Evolutionary conservation across 2,888 invertebrate genomes (phyloP), one percentile per base, ranked within the genome.

Genomic region (Pantelozetes paolii): DNA sequence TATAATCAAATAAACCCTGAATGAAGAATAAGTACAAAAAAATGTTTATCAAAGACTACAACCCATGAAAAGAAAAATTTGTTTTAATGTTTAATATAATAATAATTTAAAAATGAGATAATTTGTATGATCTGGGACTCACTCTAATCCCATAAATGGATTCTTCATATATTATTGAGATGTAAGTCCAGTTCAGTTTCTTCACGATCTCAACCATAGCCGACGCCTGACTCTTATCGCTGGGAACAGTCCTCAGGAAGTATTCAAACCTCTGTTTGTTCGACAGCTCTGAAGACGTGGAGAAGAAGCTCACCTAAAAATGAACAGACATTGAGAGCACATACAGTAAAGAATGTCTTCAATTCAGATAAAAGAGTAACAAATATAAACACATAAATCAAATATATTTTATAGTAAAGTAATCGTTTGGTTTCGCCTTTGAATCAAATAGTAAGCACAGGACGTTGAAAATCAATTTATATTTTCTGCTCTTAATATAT

Each of bases 221-320:
- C 79, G 92, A 90, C 2, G 82, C 82, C 77, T 96, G 95, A 82
- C 94, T 91, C 81, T 91, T 90, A 83, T 96, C 95, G 0, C 94
- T 94, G 1, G 95, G 95, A 79, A 96, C 95, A 6, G 95, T 96
- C 62, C 95, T 86, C 1, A 93, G 90, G 84, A 96, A 96, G 83
- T 90, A 96, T 81, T 95, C 94, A 82, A 94, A 96, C 3, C 95
- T 87, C 78, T 94, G 92, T 81, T 94, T 93, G 85, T 94, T 94
- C 78, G 93, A 94, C 77, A 96, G 84, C 82, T 94, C 94, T 0
- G 95, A 92, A 78, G 93, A 94, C 0, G 95, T 95, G 0, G 94
- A 94, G 84, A 95, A 95, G 84, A 92, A 96, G 0, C 94, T 94
- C 20, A 95, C 93, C 95, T 95, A 85, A 8, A 84, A 84, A 8